These are phyloP conservation scores for Steromphala cineraria DNA, from an alignment of 2,888 invertebrate species.

Conservation along the genomic window DNA sequence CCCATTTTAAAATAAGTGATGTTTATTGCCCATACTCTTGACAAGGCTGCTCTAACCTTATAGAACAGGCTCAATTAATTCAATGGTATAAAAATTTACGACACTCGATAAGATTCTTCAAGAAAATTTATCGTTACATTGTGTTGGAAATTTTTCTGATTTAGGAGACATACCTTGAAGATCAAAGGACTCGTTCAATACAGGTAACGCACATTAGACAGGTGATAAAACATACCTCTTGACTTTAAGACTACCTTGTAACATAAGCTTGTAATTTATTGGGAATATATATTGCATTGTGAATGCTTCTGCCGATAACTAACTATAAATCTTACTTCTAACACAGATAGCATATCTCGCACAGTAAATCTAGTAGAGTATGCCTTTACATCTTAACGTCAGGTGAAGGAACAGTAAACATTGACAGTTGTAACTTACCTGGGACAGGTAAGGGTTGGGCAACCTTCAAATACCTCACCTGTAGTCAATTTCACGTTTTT, in stretches of 20 bases:
- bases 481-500: no score
- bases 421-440: no score
- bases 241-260: constrained; percentile 14
- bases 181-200: constrained; percentile 11
- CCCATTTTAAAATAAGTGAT: constrained; percentile 11
- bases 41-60: not conserved
- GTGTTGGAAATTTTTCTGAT: constrained; percentile 13
- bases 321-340: not conserved
- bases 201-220: constrained; percentile 7
- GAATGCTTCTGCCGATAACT: constrained; percentile 6
- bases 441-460: no score
- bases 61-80: constrained; percentile 7
- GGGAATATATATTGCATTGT: constrained; percentile 16
- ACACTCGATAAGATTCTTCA: constrained; percentile 20
- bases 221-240: constrained; percentile 19
- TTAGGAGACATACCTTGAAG: not conserved
- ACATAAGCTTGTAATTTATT: constrained; percentile 10
- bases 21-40: not conserved
- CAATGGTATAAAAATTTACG: constrained; percentile 13
- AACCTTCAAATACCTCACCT: no score
- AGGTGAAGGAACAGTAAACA: no score
- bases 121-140: constrained; percentile 14
- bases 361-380: not conserved
- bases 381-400: no score
- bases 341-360: constrained; percentile 5